Conservation (phyloP, 2,797 vertebrate species). For the Catamblyrhynchus diadema region DNA sequence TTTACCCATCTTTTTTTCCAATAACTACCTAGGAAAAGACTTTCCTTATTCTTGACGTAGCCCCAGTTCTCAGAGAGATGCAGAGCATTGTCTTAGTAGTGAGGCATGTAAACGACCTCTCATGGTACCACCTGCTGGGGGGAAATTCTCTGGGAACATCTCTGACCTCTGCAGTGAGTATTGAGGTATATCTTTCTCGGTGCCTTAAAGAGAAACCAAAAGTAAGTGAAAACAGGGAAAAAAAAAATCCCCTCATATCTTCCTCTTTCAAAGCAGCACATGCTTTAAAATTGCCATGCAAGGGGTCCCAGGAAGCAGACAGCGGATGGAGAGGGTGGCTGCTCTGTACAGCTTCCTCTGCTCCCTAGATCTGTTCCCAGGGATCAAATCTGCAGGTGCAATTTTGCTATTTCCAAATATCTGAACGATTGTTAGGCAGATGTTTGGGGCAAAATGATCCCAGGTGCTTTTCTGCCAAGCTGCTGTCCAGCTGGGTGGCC, state of each 20-base stretch:
- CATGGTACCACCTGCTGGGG: background rate
- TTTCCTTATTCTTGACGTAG: background rate
- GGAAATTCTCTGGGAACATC: background rate
- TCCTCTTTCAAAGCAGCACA: background rate
- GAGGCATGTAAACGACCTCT: background rate
- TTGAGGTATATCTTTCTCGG: background rate
- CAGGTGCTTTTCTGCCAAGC: background rate
- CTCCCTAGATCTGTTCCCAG: too few relatives aligned
- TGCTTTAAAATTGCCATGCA: background rate
- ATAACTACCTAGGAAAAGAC: background rate
- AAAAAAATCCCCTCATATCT: background rate
- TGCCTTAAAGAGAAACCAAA: background rate
- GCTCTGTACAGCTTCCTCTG: background rate
- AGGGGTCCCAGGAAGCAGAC: background rate
- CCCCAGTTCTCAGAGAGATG: background rate
- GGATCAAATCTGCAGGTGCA: background rate
- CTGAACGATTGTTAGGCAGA: background rate
- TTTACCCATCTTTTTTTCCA: fast-evolving
- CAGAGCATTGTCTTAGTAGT: background rate
- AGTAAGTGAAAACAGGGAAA: background rate
- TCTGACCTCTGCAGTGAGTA: background rate
- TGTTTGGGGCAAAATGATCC: background rate
- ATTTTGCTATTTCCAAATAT: background rate
- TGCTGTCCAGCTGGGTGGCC: background rate
- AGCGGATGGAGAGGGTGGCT: background rate